These are phyloP conservation scores for Zeus faber DNA, from an alignment of 2,113 vertebrate species.

Conservation along the genomic window DNA sequence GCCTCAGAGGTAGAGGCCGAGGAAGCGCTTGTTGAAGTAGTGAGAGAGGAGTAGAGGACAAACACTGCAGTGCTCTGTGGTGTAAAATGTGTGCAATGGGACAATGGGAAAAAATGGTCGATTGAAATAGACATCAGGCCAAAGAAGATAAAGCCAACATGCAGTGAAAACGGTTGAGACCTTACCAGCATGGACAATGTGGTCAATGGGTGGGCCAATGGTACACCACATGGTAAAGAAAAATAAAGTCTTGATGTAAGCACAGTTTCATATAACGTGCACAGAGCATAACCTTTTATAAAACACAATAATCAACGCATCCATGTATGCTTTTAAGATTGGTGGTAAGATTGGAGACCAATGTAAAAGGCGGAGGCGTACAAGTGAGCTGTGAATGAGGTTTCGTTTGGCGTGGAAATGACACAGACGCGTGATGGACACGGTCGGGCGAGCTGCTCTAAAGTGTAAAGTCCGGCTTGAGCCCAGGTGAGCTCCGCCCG, in stretches of 20 bases:
- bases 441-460: background rate
- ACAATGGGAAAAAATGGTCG: too few relatives aligned
- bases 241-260: background rate
- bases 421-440: conserved; percentile 4
- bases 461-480: conserved; percentile 4
- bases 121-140: too few relatives aligned
- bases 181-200: too few relatives aligned
- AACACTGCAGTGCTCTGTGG: too few relatives aligned
- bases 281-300: background rate
- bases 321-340: too few relatives aligned
- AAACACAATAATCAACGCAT: conserved; percentile 8
- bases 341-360: background rate
- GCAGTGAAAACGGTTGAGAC: too few relatives aligned
- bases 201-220: too few relatives aligned
- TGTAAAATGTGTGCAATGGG: too few relatives aligned
- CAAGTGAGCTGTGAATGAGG: background rate
- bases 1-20: too few relatives aligned
- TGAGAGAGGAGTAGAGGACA: too few relatives aligned
- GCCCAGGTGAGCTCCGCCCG: conserved; percentile 40
- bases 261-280: background rate
- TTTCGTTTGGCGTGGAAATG: background rate
- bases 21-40: too few relatives aligned
- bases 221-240: background rate
- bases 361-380: conserved; percentile 1
- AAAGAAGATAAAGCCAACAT: too few relatives aligned